These are phyloP conservation scores for Nyctalus aviator DNA, from an alignment of 2,797 vertebrate species.

Conservation along the genomic window DNA sequence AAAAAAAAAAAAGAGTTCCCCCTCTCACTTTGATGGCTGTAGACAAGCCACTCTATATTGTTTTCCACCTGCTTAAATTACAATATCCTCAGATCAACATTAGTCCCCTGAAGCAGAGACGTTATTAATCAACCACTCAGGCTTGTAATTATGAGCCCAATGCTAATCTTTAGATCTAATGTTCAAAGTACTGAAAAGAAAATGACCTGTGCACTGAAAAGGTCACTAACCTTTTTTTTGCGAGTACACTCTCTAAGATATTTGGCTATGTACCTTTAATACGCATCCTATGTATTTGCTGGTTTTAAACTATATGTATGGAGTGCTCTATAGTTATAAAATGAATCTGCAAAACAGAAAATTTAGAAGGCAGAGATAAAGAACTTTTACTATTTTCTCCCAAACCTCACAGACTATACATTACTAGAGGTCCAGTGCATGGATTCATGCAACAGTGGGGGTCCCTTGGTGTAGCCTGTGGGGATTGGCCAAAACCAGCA, in stretches of 20 bases:
- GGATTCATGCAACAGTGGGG: too few relatives aligned
- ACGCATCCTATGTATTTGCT: not conserved
- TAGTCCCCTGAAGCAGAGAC: constrained; percentile 25
- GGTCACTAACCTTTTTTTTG: not conserved
- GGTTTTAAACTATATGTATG: not conserved
- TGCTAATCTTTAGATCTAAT: constrained; percentile 19
- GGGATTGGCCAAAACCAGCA: too few relatives aligned
- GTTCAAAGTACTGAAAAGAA: constrained; percentile 58
- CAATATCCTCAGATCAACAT: not conserved
- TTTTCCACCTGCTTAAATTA: not conserved
- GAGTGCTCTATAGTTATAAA: constrained; percentile 1
- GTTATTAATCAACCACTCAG: not conserved
- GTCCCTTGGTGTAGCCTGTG: too few relatives aligned
- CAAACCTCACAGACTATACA: not conserved
- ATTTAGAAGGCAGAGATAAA: constrained; percentile 26
- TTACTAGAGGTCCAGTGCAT: not conserved
- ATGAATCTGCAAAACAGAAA: not conserved
- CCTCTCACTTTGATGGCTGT: not conserved
- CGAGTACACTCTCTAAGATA: not conserved
- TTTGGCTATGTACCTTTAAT: not conserved
- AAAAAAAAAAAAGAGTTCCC: not conserved
- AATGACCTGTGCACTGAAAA: not conserved
- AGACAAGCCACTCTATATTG: not conserved
- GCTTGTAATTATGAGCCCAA: not conserved
- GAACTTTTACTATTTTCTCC: constrained; percentile 23